Evolutionary conservation across 2,797 vertebrate genomes (phyloP).

Genomic region (Acanthurus leucopareius): DNA sequence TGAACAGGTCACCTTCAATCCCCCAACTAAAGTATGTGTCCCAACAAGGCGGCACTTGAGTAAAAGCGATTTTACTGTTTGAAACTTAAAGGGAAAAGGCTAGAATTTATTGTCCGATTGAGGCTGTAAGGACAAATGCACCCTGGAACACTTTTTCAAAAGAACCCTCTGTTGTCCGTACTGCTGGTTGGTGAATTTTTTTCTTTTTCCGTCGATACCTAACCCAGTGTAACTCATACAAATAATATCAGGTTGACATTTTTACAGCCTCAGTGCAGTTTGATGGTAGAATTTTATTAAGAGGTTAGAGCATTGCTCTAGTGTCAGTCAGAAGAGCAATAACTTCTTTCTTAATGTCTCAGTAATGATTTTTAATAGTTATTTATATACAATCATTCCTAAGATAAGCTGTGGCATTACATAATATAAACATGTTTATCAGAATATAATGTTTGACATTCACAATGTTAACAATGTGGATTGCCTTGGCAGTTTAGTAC

Average conservation of each 20-base stretch:
- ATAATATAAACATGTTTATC: neutral
- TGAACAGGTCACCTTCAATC: slow-evolving; percentile 31
- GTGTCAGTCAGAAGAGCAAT: neutral
- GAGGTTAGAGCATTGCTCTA: neutral
- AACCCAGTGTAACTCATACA: neutral
- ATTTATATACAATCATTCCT: neutral
- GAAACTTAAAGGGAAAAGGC: slow-evolving; percentile 16
- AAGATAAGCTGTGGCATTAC: neutral
- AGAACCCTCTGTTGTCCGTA: neutral
- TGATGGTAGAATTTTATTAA: neutral
- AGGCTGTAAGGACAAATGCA: neutral
- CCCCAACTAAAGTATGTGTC: slow-evolving; percentile 1
- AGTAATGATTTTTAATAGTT: neutral
- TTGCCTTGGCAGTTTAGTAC: neutral
- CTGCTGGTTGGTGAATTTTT: neutral
- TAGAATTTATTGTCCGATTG: neutral
- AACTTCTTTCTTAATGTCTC: neutral
- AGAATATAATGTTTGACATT: neutral
- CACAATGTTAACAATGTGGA: no score
- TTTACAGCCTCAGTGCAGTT: slow-evolving; percentile 10
- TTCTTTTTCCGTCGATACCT: neutral
- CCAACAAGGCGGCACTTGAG: neutral
- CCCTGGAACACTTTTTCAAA: neutral
- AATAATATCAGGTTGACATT: slow-evolving; percentile 6
- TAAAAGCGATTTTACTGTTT: slow-evolving; percentile 25